phyloP scores from a whole-genome alignment of 2,888 invertebrate species.

The Netelia fuscicornis region DNA sequence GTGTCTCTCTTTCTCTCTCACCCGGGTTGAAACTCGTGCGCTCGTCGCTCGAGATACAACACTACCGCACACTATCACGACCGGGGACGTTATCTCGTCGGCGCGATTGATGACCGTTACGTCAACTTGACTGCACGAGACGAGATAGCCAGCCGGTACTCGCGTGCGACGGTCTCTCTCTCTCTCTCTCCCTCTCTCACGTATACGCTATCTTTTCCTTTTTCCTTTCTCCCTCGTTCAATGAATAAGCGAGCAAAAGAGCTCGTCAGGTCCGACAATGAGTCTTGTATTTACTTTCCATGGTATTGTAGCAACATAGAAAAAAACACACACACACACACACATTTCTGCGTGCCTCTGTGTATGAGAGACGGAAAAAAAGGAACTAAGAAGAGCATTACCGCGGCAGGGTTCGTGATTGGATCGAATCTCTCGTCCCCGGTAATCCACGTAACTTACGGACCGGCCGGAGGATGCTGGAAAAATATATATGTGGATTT shows the following conservation, averaged over 20 bases:
- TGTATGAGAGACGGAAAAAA: constrained; percentile 2
- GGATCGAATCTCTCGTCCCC: constrained; percentile 59
- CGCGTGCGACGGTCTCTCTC: constrained; percentile 43
- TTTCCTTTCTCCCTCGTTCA: constrained; percentile 4
- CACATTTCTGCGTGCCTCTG: not conserved
- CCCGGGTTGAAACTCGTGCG: no score
- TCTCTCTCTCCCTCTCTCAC: constrained; percentile 36
- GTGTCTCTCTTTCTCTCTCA: no score
- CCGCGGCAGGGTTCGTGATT: constrained; percentile 42
- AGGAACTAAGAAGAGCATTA: constrained; percentile 18
- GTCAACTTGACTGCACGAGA: constrained; percentile 43
- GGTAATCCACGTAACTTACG: constrained; percentile 59
- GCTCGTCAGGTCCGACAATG: constrained; percentile 19
- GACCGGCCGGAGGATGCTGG: constrained; percentile 30
- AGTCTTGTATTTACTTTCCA: not conserved
- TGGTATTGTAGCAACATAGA: not conserved
- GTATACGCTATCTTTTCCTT: not conserved
- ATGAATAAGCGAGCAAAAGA: constrained; percentile 40
- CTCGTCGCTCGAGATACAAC: no score
- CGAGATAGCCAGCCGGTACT: constrained; percentile 31
- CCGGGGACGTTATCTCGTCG: no score
- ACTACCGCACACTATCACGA: no score
- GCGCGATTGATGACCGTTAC: no score
- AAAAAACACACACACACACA: constrained; percentile 1
- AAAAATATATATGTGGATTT: constrained; percentile 5